Evolutionary conservation across 2,888 invertebrate species (phyloP).

Genomic region (Lampropteryx suffumata): DNA sequence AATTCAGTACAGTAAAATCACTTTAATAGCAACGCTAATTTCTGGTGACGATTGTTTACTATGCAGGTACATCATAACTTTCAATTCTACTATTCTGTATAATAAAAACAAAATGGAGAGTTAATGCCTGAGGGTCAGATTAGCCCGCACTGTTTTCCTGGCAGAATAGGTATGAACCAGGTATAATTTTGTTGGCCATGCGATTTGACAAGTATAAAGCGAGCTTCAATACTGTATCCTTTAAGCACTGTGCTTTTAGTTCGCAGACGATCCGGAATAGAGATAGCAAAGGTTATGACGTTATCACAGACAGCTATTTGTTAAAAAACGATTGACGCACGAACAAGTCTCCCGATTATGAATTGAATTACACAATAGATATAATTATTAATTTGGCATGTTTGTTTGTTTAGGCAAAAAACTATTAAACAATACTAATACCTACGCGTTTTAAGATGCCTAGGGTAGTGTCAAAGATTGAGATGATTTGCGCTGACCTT

Average conservation of each 20-base stretch:
- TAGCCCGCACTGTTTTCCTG: too few species aligned
- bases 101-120: too few species aligned
- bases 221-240: background rate
- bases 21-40: too few species aligned
- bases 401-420: conserved; percentile 17
- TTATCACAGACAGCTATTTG: conserved; percentile 71
- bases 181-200: background rate
- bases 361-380: conserved; percentile 39
- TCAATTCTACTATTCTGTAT: too few species aligned
- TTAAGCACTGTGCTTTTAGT: conserved; percentile 51
- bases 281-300: conserved; percentile 76
- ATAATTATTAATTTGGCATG: conserved; percentile 27
- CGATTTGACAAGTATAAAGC: background rate
- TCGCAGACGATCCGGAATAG: conserved; percentile 80
- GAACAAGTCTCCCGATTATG: conserved; percentile 64
- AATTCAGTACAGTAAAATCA: background rate
- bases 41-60: too few species aligned
- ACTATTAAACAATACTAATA: too few species aligned
- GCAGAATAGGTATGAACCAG: too few species aligned
- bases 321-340: conserved; percentile 79
- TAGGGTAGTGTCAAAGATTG: too few species aligned
- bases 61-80: too few species aligned
- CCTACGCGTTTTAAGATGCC: too few species aligned
- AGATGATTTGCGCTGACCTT: background rate
- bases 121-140: too few species aligned